These are phyloP conservation scores for Plebejus anna DNA, from an alignment of 2,888 invertebrate genomes.

Conservation along the genomic window DNA sequence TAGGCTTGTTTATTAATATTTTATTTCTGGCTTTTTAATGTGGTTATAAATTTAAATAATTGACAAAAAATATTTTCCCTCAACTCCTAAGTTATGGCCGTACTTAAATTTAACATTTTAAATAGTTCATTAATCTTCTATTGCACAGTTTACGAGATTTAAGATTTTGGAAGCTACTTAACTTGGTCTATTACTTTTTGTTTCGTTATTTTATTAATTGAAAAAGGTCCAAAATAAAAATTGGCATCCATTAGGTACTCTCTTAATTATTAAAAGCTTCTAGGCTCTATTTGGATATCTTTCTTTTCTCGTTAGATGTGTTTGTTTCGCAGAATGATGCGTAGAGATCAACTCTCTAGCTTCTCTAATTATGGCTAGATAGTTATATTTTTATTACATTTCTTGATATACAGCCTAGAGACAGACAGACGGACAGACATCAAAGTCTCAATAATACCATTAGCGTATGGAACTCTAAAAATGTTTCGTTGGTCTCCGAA, in stretches of 20 bases:
- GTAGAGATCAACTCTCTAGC: too few relatives aligned
- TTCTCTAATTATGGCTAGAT: too few relatives aligned
- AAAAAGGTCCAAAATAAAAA: background rate
- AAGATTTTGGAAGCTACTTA: background rate
- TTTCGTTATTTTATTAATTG: too few relatives aligned
- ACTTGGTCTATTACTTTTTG: too few relatives aligned
- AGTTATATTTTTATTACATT: too few relatives aligned
- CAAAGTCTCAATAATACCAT: too few relatives aligned
- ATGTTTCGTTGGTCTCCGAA: background rate
- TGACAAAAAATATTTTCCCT: slow-evolving; percentile 4
- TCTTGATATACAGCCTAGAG: too few relatives aligned
- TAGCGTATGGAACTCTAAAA: background rate
- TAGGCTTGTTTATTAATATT: background rate
- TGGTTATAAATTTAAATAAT: slow-evolving; percentile 1
- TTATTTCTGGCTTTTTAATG: background rate
- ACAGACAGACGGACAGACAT: too few relatives aligned
- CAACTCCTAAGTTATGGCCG: background rate
- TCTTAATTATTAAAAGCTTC: background rate
- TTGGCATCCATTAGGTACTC: background rate
- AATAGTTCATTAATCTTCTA: background rate
- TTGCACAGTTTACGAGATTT: background rate
- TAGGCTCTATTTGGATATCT: background rate
- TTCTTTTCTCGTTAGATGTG: background rate
- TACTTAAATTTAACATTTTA: background rate
- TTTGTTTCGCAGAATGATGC: background rate